These are phyloP conservation scores for Platycnemis pennipes DNA, from an alignment of 2,888 invertebrate genomes.

Conservation along the genomic window DNA sequence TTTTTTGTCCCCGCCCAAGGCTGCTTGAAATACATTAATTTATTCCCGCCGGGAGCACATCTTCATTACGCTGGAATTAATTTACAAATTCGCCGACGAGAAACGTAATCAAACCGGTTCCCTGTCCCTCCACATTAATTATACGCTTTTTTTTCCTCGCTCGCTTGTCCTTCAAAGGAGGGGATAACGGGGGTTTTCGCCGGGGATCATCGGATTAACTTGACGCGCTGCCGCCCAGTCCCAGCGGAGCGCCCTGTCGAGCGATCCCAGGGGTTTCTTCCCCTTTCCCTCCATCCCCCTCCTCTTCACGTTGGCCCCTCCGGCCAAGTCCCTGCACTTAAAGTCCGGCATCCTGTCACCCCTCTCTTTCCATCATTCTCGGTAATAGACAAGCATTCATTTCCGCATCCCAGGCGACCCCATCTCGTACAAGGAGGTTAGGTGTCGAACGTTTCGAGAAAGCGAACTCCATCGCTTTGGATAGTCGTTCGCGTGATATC, in stretches of 20 bases:
- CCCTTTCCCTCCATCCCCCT: conserved; percentile 13
- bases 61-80: not conserved
- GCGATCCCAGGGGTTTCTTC: not conserved
- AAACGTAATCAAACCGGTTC: not conserved
- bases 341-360: not conserved
- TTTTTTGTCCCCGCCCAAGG: not conserved
- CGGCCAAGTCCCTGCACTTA: not conserved
- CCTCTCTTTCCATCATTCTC: not conserved
- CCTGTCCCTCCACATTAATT: not conserved
- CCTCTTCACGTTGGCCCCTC: not conserved
- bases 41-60: not conserved
- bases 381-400: not conserved
- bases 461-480: too few species aligned
- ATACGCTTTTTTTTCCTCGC: not conserved
- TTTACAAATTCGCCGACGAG: not conserved
- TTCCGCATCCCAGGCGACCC: too few species aligned
- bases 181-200: not conserved
- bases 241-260: not conserved
- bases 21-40: not conserved
- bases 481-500: too few species aligned
- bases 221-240: not conserved
- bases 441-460: too few species aligned
- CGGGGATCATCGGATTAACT: not conserved
- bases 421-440: too few species aligned
- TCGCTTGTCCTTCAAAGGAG: not conserved